Base-by-base conservation (phyloP, 2,113 vertebrate species). In the Stomatorhinus ivindoensis region DNA sequence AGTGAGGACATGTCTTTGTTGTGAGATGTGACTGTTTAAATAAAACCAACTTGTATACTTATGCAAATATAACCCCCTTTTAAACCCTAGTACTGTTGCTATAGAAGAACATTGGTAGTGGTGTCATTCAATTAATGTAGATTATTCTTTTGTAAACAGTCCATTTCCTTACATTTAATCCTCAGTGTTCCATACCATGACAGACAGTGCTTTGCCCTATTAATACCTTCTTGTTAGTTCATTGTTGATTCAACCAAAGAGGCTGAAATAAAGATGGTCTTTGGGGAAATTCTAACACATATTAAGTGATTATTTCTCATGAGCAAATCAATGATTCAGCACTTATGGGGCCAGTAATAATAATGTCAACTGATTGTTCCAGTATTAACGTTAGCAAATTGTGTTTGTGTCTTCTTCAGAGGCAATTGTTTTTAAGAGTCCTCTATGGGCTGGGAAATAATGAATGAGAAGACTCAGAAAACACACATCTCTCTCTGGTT, bases 241-340 rank as follows among this genome's bases (percentile, higher is more conserved):
- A 80, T 80, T 61, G 87, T 24, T 87, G 31, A 39, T 65, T 87
- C 35, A 61, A 61, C 87, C 17, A 61, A 11, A 31, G 19, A 65
- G 27, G 19, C 8, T 44, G 21, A 44, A 87, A 24, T 55, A 53
- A 87, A 44, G 27, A 44, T 87, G 51, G 51, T 42, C 55, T 46
- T 50, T 53, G 39, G 51, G 88, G 35, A 88, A 47, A 76, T 48
- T 31, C 3, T 44, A 44, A 53, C 50, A 46, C 51, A 84, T 47
- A 83, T 24, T n/a, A 83, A 44, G 42, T 83, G 44, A 50, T 76
- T 84, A 84, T 46, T 58, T 89, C 42, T 53, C 88, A 61, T 61
- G 27, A 89, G 76, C 35, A 61, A 84, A 39, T 44, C 88, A 88
- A 88, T 51, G 10, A 88, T 88, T 89, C 44, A 65, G n/a, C 53